These are phyloP conservation scores for Pyrrhosoma nymphula DNA, from an alignment of 2,888 invertebrate species.

Conservation along the genomic window DNA sequence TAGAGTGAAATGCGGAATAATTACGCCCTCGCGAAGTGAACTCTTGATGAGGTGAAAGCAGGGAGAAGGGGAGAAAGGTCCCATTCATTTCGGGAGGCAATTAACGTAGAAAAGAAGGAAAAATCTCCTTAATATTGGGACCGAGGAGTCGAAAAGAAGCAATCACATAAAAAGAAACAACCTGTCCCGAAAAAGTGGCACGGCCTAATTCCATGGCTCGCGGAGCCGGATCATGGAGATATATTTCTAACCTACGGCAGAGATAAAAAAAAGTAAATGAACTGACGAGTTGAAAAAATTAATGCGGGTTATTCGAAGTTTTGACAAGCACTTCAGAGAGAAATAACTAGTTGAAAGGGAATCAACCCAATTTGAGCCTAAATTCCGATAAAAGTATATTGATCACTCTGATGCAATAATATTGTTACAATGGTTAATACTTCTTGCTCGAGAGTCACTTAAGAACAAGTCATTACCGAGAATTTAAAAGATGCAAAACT, in stretches of 20 bases:
- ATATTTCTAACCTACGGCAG: neutral
- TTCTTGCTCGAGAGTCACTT: too few relatives aligned
- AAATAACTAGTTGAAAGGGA: neutral
- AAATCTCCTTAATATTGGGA: slow-evolving; percentile 11
- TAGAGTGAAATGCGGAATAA: slow-evolving; percentile 51
- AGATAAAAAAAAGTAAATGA: neutral
- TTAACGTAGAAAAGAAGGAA: slow-evolving; percentile 15
- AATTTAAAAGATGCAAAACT: too few relatives aligned
- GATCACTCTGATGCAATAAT: neutral
- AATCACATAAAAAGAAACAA: neutral
- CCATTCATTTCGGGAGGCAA: slow-evolving; percentile 15
- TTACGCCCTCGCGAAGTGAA: slow-evolving; percentile 30
- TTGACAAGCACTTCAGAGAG: too few relatives aligned
- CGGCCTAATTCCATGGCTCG: slow-evolving; percentile 21
- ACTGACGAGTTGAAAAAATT: neutral
- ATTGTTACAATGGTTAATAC: too few relatives aligned
- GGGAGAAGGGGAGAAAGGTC: neutral
- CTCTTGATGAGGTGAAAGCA: slow-evolving; percentile 42
- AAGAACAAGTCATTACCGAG: too few relatives aligned
- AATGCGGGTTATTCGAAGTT: neutral
- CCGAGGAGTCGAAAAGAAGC: neutral
- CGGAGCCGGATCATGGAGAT: neutral
- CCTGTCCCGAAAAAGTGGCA: slow-evolving; percentile 43
- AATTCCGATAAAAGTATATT: too few relatives aligned
- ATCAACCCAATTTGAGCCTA: neutral